A percentile compares a stretch with the other conserved stretches of the same genome.
phyloP scores from a whole-genome alignment of 1,140 invertebrate genomes.

The Bombus haemorrhoidalis region DNA sequence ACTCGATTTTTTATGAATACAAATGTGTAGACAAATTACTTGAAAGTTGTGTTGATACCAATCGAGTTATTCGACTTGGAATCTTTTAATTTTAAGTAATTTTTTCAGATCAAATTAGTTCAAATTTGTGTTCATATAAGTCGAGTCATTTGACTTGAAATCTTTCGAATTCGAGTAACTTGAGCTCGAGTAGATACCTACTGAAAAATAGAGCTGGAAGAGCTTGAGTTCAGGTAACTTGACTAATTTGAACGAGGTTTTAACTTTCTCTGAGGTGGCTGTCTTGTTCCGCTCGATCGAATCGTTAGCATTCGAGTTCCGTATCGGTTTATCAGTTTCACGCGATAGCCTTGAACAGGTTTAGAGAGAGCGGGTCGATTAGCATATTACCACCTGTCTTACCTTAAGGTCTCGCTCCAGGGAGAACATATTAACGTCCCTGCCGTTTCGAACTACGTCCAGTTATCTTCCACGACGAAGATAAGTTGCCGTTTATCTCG shows the following conservation, averaged over 20 bases:
- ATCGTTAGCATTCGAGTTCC: constrained; percentile 38
- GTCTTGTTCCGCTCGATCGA: constrained; percentile 7
- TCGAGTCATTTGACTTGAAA: no score
- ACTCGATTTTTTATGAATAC: no score
- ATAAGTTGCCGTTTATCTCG: constrained; percentile 53
- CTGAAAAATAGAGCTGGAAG: background rate
- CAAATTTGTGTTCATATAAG: no score
- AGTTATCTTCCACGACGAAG: constrained; percentile 38
- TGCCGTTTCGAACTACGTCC: constrained; percentile 13
- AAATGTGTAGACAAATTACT: no score
- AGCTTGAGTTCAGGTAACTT: background rate
- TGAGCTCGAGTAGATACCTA: no score
- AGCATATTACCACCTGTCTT: constrained; percentile 67
- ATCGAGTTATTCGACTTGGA: no score
- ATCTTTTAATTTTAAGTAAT: no score
- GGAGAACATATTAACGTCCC: constrained; percentile 42
- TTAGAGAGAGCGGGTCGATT: constrained; percentile 53
- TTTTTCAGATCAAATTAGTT: no score
- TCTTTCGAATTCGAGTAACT: background rate
- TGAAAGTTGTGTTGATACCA: background rate
- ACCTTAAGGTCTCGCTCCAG: constrained; percentile 17
- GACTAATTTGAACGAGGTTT: background rate
- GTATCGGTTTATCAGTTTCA: constrained; percentile 63
- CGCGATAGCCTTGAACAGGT: constrained; percentile 61
- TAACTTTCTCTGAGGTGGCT: background rate